Evolutionary conservation across 2,888 invertebrate species (phyloP), one percentile per base, ranked within the genome.

Genomic region (Leptinotarsa rubiginosa): DNA sequence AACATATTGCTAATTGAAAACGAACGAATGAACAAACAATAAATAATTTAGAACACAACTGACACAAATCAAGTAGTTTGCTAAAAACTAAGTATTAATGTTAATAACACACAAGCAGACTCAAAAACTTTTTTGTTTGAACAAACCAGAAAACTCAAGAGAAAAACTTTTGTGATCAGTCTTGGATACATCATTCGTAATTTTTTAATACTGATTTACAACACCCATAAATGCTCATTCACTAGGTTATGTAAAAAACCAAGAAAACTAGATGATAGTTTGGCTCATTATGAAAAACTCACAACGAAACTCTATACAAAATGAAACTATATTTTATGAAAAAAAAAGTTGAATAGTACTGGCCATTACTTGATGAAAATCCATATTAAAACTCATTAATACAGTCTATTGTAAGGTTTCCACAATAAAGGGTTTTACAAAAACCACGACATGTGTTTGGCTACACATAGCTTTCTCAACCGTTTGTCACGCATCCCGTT

Each of bases 1-100:
- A 68, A 68, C 52, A 68, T 68, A 68, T 68, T 52, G 68, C 68
- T 68, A 54, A 54, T 54, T 68, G 20, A 22, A 56, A 62, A 62
- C 62, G 62, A 62, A 62, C 41, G 41, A 68, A 68, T 41, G 41
- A 41, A 41, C 41, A 41, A 41, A 54, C 5, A 41, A 49, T 54
- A 54, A 52, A 54, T 68, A 52, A 68, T 68, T 68, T 54, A 41
- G 54, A 68, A 68, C 52, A 68, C 68, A 68, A 18, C 31, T 31
- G 62, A 62, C 62, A 62, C 62, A 41, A 62, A 62, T 62, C 16
- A 62, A 62, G 62, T 41, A 62, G 62, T 41, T 62, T 31, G 41
- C 13, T 62, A 62, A 62, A 62, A 62, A 31, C 31, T 13, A 41
- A 62, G 25, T 62, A 41, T 31, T 31, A 41, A n/a, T 41, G 62